These are phyloP conservation scores for Amphiura filiformis DNA, from an alignment of 35 echinoderm and acorn worm species.

Conservation along the genomic window DNA sequence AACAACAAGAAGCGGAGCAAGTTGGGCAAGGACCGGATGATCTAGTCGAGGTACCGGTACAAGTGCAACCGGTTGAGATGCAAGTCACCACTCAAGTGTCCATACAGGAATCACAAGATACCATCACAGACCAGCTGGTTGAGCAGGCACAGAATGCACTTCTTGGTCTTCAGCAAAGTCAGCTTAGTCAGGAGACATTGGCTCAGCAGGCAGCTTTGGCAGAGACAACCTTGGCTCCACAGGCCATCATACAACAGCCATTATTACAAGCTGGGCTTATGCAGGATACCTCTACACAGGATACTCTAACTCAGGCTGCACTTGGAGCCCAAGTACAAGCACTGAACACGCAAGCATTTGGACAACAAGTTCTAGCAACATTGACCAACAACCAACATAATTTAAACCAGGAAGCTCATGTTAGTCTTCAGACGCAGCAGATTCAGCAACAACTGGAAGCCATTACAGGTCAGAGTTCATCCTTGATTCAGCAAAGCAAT, in stretches of 20 bases:
- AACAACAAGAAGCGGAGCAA: slow-evolving; percentile 28
- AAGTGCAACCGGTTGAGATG: neutral
- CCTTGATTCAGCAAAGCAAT: slow-evolving; percentile 34
- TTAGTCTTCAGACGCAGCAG: slow-evolving; percentile 92
- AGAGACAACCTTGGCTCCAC: slow-evolving; percentile 62
- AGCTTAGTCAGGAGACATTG: slow-evolving; percentile 37
- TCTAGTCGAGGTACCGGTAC: neutral
- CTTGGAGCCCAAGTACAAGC: slow-evolving; percentile 23
- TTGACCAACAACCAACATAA: slow-evolving; percentile 45
- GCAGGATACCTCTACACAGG: slow-evolving; percentile 36
- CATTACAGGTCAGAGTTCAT: slow-evolving; percentile 78
- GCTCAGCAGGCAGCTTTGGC: slow-evolving; percentile 17
- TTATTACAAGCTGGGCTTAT: slow-evolving; percentile 35
- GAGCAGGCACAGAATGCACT: slow-evolving; percentile 47
- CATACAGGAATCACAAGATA: slow-evolving; percentile 29
- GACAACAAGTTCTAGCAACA: slow-evolving; percentile 31
- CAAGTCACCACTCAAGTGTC: neutral
- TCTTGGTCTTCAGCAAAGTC: slow-evolving; percentile 38
- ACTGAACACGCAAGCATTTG: neutral
- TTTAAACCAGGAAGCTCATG: slow-evolving; percentile 57
- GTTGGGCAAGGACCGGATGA: neutral
- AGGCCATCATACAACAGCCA: slow-evolving; percentile 40
- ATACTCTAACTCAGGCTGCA: slow-evolving; percentile 38
- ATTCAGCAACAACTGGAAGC: slow-evolving; percentile 98
- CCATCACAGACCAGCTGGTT: slow-evolving; percentile 41